Base-by-base conservation (phyloP, 2,888 invertebrate genomes). In the Gandaritis pyraliata region DNA sequence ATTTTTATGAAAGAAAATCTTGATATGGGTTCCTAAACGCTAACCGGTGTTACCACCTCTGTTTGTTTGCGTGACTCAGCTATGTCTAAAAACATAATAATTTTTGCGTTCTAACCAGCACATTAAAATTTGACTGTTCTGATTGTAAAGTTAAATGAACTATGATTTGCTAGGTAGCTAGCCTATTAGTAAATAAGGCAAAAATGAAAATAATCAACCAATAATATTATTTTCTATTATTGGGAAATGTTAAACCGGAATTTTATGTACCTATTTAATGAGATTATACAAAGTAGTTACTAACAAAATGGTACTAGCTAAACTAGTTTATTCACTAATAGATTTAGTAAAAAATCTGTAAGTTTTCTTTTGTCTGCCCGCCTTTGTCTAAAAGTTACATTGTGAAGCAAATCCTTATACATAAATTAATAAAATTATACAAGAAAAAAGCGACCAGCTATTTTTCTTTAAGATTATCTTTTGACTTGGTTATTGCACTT, bases 61-160 rank as follows among this genome's bases (percentile, higher is more conserved):
- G 68, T 68, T 63, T 73, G 59, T 51, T 84, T 63, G 81, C 84
- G 81, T 83, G 84, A 65, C 71, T 65, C 56, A 16, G 70, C 72
- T 73, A 70, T 72, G 69, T 79, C 75, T 6, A 12, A 66, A 68
- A 72, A 72, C 15, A 77, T 76, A n/a, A 78, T 80, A 80, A 80
- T 77, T 79, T 80, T 75, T 76, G 73, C 75, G 73, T 81, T 77
- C 74, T 70, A 73, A 66, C 72, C 66, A 70, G 70, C 72, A 71
- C 69, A 61, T 53, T n/a, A n/a, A n/a, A n/a, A n/a, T n/a, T 51
- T 58, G 47, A 8, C 38, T 29, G 13, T 54, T 49, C 29, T 36
- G 50, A 45, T 55, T 12, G 15, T 16, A 30, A 48, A 39, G 38
- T 47, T 53, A 41, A 47, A 51, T 58, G n/a, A 13, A 46, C 58